Evolutionary conservation across 1,140 invertebrate genomes (phyloP).

Genomic region (Trichonephila clavata): DNA sequence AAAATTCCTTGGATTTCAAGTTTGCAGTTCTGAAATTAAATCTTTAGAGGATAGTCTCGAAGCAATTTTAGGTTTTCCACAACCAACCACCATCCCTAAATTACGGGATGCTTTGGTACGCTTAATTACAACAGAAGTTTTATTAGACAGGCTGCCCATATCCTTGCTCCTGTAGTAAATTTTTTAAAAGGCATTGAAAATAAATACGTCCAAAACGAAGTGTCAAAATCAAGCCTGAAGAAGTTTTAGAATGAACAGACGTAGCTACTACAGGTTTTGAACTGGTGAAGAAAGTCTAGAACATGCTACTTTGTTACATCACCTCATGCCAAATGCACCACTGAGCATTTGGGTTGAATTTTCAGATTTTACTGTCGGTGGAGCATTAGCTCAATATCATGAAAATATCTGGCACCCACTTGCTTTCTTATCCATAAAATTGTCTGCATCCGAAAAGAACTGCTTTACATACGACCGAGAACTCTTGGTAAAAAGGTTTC

Average conservation of each 20-base stretch:
- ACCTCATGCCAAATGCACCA: not conserved
- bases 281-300: not conserved
- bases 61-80: too few species aligned
- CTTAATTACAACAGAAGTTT: too few species aligned
- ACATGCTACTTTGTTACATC: not conserved
- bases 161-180: not conserved
- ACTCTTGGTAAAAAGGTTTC: too few species aligned
- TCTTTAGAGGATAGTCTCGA: slow-evolving; percentile 49
- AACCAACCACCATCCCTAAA: too few species aligned
- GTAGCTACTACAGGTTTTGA: not conserved
- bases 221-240: not conserved
- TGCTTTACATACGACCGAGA: too few species aligned
- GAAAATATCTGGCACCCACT: too few species aligned
- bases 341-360: not conserved
- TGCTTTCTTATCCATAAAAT: too few species aligned
- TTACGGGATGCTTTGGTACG: too few species aligned
- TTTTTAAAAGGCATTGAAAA: not conserved
- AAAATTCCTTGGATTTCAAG: slow-evolving; percentile 60
- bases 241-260: not conserved
- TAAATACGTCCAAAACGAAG: not conserved
- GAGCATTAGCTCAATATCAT: too few species aligned
- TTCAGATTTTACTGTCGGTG: slow-evolving; percentile 51
- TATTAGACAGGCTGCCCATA: not conserved
- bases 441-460: too few species aligned
- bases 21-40: slow-evolving; percentile 54